Evolutionary conservation across 2,888 invertebrate species (phyloP), one percentile per base, ranked within the genome.

Genomic region (Standfussiana lucernea): DNA sequence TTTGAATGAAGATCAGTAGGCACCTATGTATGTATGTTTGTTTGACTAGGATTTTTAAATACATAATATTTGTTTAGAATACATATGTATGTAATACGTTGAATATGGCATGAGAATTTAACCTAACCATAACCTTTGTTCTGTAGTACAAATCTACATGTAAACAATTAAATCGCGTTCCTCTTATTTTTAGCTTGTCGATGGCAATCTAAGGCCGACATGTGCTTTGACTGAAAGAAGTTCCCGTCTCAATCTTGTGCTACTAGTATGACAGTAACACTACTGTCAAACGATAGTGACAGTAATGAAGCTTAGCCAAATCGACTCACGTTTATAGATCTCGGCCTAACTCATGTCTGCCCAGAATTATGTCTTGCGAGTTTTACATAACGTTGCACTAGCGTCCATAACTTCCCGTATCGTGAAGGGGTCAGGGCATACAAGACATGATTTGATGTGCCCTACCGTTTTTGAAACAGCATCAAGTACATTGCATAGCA

Each of bases 1-100:
- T 72, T 77, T 74, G 13, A 75, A 61, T 70, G 28, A 32, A 64
- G 18, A 68, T 72, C 10, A 59, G 3, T 42, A n/a, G 21, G 3
- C 18, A 15, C 62, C 24, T 59, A 7, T 61, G 35, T 68, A 59
- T 56, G 15, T 59, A 7, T 61, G 35, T 68, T 64, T 56, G 15
- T 66, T 50, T 47, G 45, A 15, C 18, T n/a, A 50, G n/a, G 28
- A 18, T 32, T 72, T 53, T 50, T 42, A n/a, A n/a, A 62, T 45
- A 28, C 21, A 21, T 53, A 13, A 21, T 53, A 13, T 71, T 61
- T 64, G 24, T 56, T 42, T 66, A 24, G n/a, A 53, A 56, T 15
- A 79, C 4, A 47, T 7, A 28, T 21, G 7, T 8, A n/a, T 7
- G 18, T 66, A 62, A 28, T 8, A 35, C 6, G 15, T 35, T 40